Conservation (phyloP, 2,888 invertebrate species). For the Dermolepida albohirtum region DNA sequence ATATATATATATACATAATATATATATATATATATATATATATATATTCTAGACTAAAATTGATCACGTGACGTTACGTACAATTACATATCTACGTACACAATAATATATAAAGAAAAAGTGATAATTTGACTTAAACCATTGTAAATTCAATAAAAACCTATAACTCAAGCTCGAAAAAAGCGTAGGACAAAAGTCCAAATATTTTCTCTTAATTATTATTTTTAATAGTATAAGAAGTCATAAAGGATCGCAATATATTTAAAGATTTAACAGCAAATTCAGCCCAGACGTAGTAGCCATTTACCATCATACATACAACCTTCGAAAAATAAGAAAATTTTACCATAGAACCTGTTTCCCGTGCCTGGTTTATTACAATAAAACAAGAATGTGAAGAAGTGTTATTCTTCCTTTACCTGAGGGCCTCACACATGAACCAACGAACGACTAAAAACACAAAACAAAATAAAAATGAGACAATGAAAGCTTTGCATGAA, state of each 20-base stretch:
- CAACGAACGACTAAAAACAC: constrained; percentile 40
- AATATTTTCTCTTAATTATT: too few relatives aligned
- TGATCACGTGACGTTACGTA: too few relatives aligned
- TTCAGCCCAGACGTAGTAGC: constrained; percentile 33
- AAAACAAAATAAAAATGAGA: constrained; percentile 48
- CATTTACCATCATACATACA: constrained; percentile 32
- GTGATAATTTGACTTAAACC: too few relatives aligned
- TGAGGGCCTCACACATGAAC: constrained; percentile 48
- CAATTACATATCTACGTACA: too few relatives aligned
- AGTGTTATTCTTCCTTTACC: constrained; percentile 48
- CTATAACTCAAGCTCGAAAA: too few relatives aligned
- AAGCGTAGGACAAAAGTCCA: too few relatives aligned
- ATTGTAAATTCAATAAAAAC: too few relatives aligned
- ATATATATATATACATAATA: too few relatives aligned
- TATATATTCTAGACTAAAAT: too few relatives aligned
- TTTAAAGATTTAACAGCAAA: constrained; percentile 33
- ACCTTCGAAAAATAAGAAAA: constrained; percentile 35
- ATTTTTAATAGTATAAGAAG: constrained; percentile 12
- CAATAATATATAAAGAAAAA: too few relatives aligned
- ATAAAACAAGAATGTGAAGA: constrained; percentile 41
- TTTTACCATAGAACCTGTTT: constrained; percentile 38
- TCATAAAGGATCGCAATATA: constrained; percentile 34
- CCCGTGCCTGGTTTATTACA: constrained; percentile 42
- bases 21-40: too few relatives aligned
- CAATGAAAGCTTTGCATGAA: constrained; percentile 46